Base-by-base conservation (phyloP, 1,140 invertebrate genomes). In the Oncopodura yosiiana region DNA sequence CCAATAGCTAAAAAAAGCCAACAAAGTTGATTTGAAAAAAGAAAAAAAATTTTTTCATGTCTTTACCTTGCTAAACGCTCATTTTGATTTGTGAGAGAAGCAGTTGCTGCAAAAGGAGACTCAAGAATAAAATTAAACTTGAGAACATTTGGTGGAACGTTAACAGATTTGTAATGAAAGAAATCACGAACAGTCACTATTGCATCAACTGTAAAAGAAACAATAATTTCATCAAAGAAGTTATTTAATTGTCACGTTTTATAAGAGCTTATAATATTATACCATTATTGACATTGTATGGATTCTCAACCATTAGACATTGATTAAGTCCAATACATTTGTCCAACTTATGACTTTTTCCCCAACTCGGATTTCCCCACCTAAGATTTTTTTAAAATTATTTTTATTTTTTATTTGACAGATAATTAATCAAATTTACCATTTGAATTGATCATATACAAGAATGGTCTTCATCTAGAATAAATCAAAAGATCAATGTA, bases 101-200 rank as follows among this genome's bases (percentile, higher is more conserved):
- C 46, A n/a, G 32, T 37, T 16, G 46, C 23, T 26, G 46, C 46
- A n/a, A 37, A 49, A 11, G 46, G 46, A 9, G 46, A 49, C 23
- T 49, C 46, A 3, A 49, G 23, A 21, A 49, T 49, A 27, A 49
- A 49, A 49, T 49, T 37, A 16, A 49, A 4, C 46, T 49, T 49
- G 21, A 49, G 34, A 3, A 38, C 36, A n/a, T 49, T 49, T 14
- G 12, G 2, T 1, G 46, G 32, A 24, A 36, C 34, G 2, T 19
- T n/a, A 3, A 49, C 9, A 8, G 8, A 3, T 27, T 19, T 24
- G 9, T 12, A 6, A n/a, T 49, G 46, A 26, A 49, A 49, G 6
- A 27, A 14, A 27, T 49, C 46, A 19, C 46, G 18, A 1, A 49
- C 46, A 6, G 36, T 27, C 2, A 49, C 24, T 3, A 49, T 18